Evolutionary conservation across 2,797 vertebrate species (phyloP).

Genomic region (Phalloptychus januarius): DNA sequence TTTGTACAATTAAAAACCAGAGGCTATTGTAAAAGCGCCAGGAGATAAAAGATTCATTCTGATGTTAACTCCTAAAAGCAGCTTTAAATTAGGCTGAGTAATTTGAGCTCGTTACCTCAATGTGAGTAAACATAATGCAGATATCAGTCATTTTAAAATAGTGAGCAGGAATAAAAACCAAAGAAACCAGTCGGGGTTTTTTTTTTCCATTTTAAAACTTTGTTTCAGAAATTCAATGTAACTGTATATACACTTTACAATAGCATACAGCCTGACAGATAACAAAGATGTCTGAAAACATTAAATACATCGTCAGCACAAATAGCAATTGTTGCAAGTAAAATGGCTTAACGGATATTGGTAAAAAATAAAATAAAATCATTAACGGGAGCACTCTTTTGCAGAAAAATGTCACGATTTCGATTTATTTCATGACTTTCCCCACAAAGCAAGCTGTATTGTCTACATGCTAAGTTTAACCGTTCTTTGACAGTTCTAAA

Average conservation of each 20-base stretch:
- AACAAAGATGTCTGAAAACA: constrained; percentile 90
- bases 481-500: constrained; percentile 95
- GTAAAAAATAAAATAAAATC: constrained; percentile 65
- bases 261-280: constrained; percentile 85
- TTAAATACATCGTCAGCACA: constrained; percentile 92
- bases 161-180: constrained; percentile 62
- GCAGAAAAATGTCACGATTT: constrained; percentile 91
- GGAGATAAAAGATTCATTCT: neutral
- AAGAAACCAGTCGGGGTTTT: constrained; percentile 46
- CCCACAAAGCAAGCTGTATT: constrained; percentile 91
- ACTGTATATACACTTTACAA: constrained; percentile 85
- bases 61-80: neutral
- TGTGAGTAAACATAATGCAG: neutral
- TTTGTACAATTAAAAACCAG: no score
- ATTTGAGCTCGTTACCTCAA: neutral
- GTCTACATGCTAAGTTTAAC: constrained; percentile 94
- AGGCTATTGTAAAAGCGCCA: no score
- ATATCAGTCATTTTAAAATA: neutral
- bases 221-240: constrained; percentile 80
- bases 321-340: constrained; percentile 89
- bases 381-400: constrained; percentile 85
- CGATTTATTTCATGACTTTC: constrained; percentile 91
- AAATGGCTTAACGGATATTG: constrained; percentile 83
- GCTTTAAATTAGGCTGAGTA: neutral
- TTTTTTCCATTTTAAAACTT: constrained; percentile 78